Evolutionary conservation across 2,888 invertebrate species (phyloP), one percentile per base, ranked within the genome.

Genomic region (Leucoma salicis): DNA sequence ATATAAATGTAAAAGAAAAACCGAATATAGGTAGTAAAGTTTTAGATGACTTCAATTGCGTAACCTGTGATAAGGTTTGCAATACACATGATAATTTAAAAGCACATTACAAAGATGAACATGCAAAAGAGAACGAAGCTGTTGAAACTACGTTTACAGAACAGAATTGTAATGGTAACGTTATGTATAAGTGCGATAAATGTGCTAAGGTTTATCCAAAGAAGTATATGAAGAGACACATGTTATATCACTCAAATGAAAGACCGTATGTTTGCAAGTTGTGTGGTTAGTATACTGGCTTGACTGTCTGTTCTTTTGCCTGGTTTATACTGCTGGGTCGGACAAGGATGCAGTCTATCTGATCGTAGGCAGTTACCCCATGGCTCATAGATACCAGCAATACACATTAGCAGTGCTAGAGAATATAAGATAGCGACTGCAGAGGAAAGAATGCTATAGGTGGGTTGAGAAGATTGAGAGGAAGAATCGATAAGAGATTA

Each of bases 261-360:
- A 67, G 82, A 25, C 81, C 82, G 0, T 82, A 74, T 53, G 43
- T 74, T 18, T 88, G 88, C 55, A 87, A 82, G 55, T 49, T 84
- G n/a, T 88, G 87, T 61, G 84, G 87, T 87, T 57, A 71, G 76
- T 66, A 32, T 35, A 12, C 6, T 18, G n/a, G n/a, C n/a, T n/a
- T n/a, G n/a, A n/a, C n/a, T n/a, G n/a, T n/a, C n/a, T n/a, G n/a
- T n/a, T n/a, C n/a, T n/a, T n/a, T n/a, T n/a, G n/a, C n/a, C n/a
- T n/a, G n/a, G n/a, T n/a, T n/a, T n/a, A n/a, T n/a, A n/a, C n/a
- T n/a, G n/a, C n/a, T n/a, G n/a, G n/a, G n/a, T n/a, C n/a, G n/a
- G n/a, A n/a, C n/a, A n/a, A n/a, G n/a, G n/a, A n/a, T n/a, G n/a
- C n/a, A n/a, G n/a, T n/a, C n/a, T n/a, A n/a, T n/a, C n/a, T n/a